Conservation (phyloP, 2,797 vertebrate genomes). For the Lepus townsendii region DNA sequence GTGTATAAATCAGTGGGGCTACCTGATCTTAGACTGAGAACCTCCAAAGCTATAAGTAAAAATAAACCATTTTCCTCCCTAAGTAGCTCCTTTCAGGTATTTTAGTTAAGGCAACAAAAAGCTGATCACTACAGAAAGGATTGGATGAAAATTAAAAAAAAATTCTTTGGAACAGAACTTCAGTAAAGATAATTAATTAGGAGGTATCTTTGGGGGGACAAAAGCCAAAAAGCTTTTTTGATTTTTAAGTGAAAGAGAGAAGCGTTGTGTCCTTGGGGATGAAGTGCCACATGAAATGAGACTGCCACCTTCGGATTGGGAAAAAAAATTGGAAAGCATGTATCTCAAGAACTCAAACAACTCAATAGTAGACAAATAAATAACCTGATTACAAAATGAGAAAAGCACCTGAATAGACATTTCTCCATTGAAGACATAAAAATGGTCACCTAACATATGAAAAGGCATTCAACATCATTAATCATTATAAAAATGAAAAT, state of each 20-base stretch:
- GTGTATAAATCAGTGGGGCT: too few species aligned
- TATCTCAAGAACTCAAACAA: background rate
- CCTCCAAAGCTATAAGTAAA: too few species aligned
- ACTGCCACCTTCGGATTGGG: background rate
- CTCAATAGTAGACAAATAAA: background rate
- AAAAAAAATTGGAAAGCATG: too few species aligned
- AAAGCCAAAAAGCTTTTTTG: background rate
- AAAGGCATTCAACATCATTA: background rate
- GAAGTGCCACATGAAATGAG: background rate
- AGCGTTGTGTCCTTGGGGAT: background rate
- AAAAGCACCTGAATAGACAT: background rate
- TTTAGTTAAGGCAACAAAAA: too few species aligned
- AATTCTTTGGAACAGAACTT: background rate
- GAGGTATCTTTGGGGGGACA: background rate
- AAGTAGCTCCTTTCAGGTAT: too few species aligned
- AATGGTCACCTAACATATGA: background rate
- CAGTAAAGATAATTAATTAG: background rate
- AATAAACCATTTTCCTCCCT: too few species aligned
- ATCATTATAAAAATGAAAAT: background rate
- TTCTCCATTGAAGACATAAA: background rate
- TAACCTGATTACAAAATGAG: background rate
- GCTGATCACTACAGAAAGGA: background rate
- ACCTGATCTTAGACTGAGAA: too few species aligned
- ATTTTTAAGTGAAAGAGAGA: constrained; percentile 20
- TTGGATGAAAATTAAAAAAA: background rate